These are phyloP conservation scores for Apodemia duryi DNA, from an alignment of 2,888 invertebrate genomes.

Conservation along the genomic window DNA sequence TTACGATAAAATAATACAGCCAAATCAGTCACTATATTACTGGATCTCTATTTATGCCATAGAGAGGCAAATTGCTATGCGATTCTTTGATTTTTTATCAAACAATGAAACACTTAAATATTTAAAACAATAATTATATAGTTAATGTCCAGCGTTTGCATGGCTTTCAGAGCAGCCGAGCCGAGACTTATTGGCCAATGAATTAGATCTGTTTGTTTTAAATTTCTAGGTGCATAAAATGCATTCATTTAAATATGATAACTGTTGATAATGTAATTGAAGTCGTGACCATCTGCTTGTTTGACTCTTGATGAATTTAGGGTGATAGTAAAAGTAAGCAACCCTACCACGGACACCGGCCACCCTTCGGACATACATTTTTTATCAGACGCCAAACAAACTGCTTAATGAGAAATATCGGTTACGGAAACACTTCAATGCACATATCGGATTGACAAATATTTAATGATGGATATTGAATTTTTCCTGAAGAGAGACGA, in stretches of 20 bases:
- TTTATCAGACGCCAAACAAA: constrained; percentile 68
- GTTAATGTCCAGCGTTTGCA: too few species aligned
- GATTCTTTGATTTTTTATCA: too few species aligned
- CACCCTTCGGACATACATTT: constrained; percentile 64
- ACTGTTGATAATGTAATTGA: constrained; percentile 73
- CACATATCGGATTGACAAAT: constrained; percentile 64
- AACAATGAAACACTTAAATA: too few species aligned
- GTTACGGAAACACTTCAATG: constrained; percentile 70
- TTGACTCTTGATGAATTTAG: constrained; percentile 50
- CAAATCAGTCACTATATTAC: too few species aligned
- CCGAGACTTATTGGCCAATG: too few species aligned
- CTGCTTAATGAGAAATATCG: constrained; percentile 73
- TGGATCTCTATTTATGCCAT: too few species aligned
- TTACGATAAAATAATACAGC: too few species aligned
- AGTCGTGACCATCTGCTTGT: constrained; percentile 69
- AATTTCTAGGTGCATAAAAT: constrained; percentile 6
- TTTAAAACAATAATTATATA: too few species aligned
- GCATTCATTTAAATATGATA: constrained; percentile 61
- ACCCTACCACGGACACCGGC: constrained; percentile 42
- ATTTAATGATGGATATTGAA: constrained; percentile 47
- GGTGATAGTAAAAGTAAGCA: constrained; percentile 48
- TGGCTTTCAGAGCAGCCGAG: too few species aligned
- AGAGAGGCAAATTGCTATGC: too few species aligned
- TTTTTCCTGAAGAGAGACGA: constrained; percentile 28
- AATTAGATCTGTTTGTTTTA: neutral